These are phyloP conservation scores for Microcaecilia unicolor DNA, from an alignment of 2,797 vertebrate species.

Conservation along the genomic window DNA sequence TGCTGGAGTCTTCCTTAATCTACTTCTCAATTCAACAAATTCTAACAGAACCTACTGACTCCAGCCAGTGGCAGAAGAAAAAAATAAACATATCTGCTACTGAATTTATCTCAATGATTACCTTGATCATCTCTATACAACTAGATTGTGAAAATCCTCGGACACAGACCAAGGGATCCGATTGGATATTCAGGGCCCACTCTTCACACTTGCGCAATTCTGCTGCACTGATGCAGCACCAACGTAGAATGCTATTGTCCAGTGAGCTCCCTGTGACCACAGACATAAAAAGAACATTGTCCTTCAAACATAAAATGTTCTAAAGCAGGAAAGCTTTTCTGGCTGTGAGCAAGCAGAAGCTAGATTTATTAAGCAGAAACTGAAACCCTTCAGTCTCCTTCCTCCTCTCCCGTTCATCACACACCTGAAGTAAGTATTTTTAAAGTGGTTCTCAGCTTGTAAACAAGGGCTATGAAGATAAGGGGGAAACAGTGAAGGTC, in stretches of 20 bases:
- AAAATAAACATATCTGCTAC: background rate
- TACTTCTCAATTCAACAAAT: no score
- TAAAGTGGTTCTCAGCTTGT: no score
- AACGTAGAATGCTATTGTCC: slow-evolving; percentile 79
- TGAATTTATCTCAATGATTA: slow-evolving; percentile 5
- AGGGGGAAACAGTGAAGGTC: no score
- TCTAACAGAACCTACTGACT: background rate
- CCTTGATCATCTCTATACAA: slow-evolving; percentile 86
- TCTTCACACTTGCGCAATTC: slow-evolving; percentile 81
- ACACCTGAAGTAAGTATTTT: no score
- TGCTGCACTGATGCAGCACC: slow-evolving; percentile 83
- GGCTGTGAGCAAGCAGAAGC: background rate
- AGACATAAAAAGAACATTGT: no score
- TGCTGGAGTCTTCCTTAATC: no score
- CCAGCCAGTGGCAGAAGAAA: background rate
- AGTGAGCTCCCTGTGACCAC: slow-evolving; percentile 69
- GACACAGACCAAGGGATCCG: slow-evolving; percentile 78
- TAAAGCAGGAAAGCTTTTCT: no score
- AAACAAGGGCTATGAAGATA: no score
- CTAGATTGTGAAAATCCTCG: slow-evolving; percentile 64
- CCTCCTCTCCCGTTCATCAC: no score
- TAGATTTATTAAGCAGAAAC: fast-evolving
- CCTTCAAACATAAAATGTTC: background rate
- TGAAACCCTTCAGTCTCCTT: background rate
- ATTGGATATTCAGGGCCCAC: slow-evolving; percentile 79